Base-by-base conservation (phyloP, 1,140 invertebrate species). In the Drosophila busckii region DNA sequence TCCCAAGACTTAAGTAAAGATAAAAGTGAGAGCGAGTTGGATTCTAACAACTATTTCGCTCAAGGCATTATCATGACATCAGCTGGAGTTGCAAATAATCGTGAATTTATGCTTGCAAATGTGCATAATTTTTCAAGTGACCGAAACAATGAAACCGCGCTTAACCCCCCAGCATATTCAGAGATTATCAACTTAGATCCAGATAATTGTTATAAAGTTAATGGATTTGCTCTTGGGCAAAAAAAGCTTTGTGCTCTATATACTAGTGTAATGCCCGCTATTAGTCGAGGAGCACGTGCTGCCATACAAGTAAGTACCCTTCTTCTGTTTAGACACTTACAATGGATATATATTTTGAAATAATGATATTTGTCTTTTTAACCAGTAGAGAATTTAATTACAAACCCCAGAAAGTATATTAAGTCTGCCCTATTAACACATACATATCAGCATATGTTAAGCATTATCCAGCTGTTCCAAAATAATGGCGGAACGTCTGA, bases 231-330 rank as follows among this genome's bases (percentile, higher is more conserved):
- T 7, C 89, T 90, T 8, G 92, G 92, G 3, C 94, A 96, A 84
- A 90, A 90, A 22, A 92, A 93, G 58, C 87, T 95, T 15, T 96
- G 94, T 65, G 90, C 93, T 41, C 88, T 94, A 12, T 93, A 94
- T 67, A 89, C 91, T 16, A 93, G 94, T 75, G 90, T 94, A 53
- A 94, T 95, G 93, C 89, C 90, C 2, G 90, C 90, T 2, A 92
- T 95, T 12, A 90, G 90, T 7, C 83, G 89, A 8, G 93, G 93
- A 1, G 92, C 93, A 4, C 88, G 88, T 49, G 88, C 90, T 17
- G 90, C 92, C 0, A 89, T 94, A 49, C 86, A 87, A 75, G 86
- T 87, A 45, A 71, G 61, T 59, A 13, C n/a, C n/a, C n/a, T n/a
- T n/a, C n/a, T n/a, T n/a, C n/a, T n/a, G n/a, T n/a, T n/a, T n/a